Evolutionary conservation across 2,113 vertebrate species (phyloP).

Genomic region (rabbit (Oryctolagus cuniculus)): mOryCun1.1 NC_091443.1:104524501-104525000

Average conservation of each 20-base stretch:
- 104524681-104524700: background rate
- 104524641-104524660: background rate
- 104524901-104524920: background rate
- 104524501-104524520: background rate
- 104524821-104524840: background rate
- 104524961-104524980: no score
- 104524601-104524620: constrained; percentile 58
- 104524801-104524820: constrained; percentile 18
- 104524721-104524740: constrained; percentile 12
- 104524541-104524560: background rate
- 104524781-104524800: constrained; percentile 32
- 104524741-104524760: constrained; percentile 64
- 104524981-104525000: fast-evolving
- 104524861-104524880: background rate
- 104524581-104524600: constrained; percentile 2
- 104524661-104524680: background rate
- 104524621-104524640: background rate
- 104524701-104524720: constrained; percentile 60
- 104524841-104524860: background rate
- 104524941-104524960: background rate
- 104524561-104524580: constrained; percentile 57
- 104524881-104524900: background rate
- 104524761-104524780: constrained; percentile 47
- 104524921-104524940: no score
- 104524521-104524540: no score